These are phyloP conservation scores for Fopius arisanus DNA, from an alignment of 1,140 invertebrate species.

Conservation along the genomic window DNA sequence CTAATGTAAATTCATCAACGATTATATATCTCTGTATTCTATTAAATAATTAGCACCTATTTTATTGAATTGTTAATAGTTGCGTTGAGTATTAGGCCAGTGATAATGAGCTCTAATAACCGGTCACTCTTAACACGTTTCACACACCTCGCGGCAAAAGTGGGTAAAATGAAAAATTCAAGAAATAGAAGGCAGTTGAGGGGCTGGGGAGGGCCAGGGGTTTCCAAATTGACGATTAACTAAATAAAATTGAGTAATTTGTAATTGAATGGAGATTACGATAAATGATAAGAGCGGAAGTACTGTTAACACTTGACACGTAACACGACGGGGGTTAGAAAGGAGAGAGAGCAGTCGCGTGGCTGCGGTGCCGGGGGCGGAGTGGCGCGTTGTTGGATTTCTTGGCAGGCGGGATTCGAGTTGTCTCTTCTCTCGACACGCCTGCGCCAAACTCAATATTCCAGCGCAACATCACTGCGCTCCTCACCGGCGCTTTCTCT, in stretches of 20 bases:
- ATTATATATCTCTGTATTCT: slow-evolving; percentile 16
- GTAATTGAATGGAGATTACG: too few species aligned
- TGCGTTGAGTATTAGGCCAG: not conserved
- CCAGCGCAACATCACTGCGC: slow-evolving; percentile 39
- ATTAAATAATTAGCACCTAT: slow-evolving; percentile 3
- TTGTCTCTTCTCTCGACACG: slow-evolving; percentile 45
- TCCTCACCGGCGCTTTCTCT: slow-evolving; percentile 33
- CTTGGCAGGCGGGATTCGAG: slow-evolving; percentile 60
- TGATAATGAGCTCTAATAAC: not conserved
- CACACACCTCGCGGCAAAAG: too few species aligned
- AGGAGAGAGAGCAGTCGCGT: slow-evolving; percentile 49
- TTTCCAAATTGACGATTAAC: too few species aligned
- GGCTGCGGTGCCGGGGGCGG: slow-evolving; percentile 60
- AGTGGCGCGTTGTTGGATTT: slow-evolving; percentile 53
- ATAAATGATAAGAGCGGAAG: not conserved
- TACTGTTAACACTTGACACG: too few species aligned
- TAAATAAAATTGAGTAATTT: too few species aligned
- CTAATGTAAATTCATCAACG: not conserved
- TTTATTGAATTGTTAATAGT: not conserved
- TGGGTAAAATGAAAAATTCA: too few species aligned
- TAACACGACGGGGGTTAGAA: not conserved
- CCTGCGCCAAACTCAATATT: slow-evolving; percentile 50
- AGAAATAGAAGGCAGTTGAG: too few species aligned
- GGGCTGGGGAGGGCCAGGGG: too few species aligned
- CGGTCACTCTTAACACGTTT: not conserved